Conservation (phyloP, 2,888 invertebrate genomes). For the Parnassius mnemosyne region DNA sequence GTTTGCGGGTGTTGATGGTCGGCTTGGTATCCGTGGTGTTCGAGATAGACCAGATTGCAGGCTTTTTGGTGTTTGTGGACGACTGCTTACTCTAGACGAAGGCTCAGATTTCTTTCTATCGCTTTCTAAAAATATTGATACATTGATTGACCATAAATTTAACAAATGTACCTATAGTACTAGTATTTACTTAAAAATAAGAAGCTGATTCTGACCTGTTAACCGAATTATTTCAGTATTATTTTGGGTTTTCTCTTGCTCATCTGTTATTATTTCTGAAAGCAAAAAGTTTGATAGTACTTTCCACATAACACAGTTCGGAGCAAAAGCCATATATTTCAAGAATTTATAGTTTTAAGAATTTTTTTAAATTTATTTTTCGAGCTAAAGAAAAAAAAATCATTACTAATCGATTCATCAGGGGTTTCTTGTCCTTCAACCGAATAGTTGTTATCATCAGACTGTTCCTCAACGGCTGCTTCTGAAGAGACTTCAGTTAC, state of each 20-base stretch:
- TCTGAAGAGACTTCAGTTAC: not conserved
- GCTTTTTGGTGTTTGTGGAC: constrained; percentile 57
- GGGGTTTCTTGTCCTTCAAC: constrained; percentile 1
- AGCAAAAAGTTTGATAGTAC: not conserved
- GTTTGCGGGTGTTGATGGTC: constrained; percentile 52
- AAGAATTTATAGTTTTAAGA: too few species aligned
- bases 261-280: constrained; percentile 11
- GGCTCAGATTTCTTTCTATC: constrained; percentile 36
- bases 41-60: constrained; percentile 51
- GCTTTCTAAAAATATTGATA: constrained; percentile 11
- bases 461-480: not conserved
- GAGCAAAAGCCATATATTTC: too few species aligned
- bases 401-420: constrained; percentile 8
- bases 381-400: not conserved
- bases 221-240: constrained; percentile 7
- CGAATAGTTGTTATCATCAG: not conserved
- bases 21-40: constrained; percentile 47
- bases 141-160: too few species aligned
- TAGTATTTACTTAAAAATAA: not conserved
- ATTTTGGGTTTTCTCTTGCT: constrained; percentile 9
- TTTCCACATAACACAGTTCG: too few species aligned
- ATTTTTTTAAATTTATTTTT: too few species aligned
- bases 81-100: constrained; percentile 42
- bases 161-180: not conserved
- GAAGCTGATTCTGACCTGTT: constrained; percentile 5